These are phyloP conservation scores for Ditula angustiorana DNA, from an alignment of 2,888 invertebrate species.

Conservation along the genomic window DNA sequence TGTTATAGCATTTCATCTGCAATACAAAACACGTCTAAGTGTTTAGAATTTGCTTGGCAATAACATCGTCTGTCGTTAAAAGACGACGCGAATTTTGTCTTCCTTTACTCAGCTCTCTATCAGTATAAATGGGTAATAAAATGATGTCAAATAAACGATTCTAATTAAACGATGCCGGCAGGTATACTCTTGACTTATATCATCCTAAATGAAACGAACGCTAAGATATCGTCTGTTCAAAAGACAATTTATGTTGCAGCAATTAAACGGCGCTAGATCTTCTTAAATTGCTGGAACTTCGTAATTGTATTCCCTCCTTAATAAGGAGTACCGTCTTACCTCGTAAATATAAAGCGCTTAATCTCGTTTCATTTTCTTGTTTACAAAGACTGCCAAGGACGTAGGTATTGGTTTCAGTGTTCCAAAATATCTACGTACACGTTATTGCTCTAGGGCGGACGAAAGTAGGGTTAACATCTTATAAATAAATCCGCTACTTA, in stretches of 20 bases:
- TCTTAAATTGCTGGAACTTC: slow-evolving; percentile 74
- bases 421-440: slow-evolving; percentile 5
- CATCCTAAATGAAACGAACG: slow-evolving; percentile 56
- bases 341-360: slow-evolving; percentile 74
- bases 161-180: not conserved
- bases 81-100: not conserved
- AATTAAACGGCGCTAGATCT: slow-evolving; percentile 76
- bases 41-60: too few relatives aligned
- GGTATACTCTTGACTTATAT: slow-evolving; percentile 19
- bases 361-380: slow-evolving; percentile 72
- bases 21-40: too few relatives aligned
- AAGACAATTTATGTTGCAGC: slow-evolving; percentile 73
- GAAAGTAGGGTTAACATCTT: not conserved
- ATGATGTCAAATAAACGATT: not conserved
- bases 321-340: slow-evolving; percentile 70
- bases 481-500: not conserved
- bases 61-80: too few relatives aligned
- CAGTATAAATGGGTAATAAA: not conserved
- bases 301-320: slow-evolving; percentile 76
- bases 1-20: too few relatives aligned
- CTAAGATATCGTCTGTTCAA: slow-evolving; percentile 72
- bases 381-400: slow-evolving; percentile 55
- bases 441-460: not conserved
- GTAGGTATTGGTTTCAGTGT: slow-evolving; percentile 40
- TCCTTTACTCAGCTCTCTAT: not conserved